Evolutionary conservation across 2,888 invertebrate genomes (phyloP).

Genomic region (Tricholauxania praeusta): DNA sequence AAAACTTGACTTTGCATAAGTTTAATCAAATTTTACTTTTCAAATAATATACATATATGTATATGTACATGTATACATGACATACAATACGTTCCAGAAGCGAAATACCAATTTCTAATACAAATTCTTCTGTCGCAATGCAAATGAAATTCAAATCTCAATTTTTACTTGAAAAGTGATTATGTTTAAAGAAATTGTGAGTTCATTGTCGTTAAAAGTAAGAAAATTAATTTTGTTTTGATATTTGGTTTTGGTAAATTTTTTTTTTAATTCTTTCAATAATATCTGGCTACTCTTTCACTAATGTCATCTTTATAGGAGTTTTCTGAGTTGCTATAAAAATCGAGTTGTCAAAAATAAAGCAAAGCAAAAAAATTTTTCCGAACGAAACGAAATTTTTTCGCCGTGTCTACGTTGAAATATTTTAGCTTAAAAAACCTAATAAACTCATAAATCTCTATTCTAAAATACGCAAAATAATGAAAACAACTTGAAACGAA

Average conservation of each 20-base stretch:
- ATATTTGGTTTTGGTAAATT: background rate
- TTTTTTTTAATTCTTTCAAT: background rate
- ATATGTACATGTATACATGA: no score
- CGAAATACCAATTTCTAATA: no score
- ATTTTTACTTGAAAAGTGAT: no score
- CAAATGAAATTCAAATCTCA: no score
- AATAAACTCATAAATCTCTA: slow-evolving; percentile 9
- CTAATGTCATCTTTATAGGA: no score
- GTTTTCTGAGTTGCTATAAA: slow-evolving; percentile 16
- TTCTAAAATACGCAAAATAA: slow-evolving; percentile 27
- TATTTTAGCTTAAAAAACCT: slow-evolving; percentile 15
- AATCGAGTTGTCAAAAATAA: slow-evolving; percentile 38
- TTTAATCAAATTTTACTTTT: no score
- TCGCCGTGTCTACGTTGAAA: slow-evolving; percentile 42
- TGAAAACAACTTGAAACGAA: slow-evolving; percentile 15
- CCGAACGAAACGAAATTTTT: slow-evolving; percentile 35
- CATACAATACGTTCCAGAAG: no score
- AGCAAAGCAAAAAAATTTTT: slow-evolving; percentile 36
- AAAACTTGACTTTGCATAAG: no score
- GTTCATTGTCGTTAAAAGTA: background rate
- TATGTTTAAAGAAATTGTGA: no score
- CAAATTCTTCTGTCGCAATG: no score
- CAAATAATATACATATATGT: no score
- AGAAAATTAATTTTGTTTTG: background rate
- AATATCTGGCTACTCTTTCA: no score